phyloP scores from a whole-genome alignment of 2,888 invertebrate genomes.

The Trichogramma evanescens region DNA sequence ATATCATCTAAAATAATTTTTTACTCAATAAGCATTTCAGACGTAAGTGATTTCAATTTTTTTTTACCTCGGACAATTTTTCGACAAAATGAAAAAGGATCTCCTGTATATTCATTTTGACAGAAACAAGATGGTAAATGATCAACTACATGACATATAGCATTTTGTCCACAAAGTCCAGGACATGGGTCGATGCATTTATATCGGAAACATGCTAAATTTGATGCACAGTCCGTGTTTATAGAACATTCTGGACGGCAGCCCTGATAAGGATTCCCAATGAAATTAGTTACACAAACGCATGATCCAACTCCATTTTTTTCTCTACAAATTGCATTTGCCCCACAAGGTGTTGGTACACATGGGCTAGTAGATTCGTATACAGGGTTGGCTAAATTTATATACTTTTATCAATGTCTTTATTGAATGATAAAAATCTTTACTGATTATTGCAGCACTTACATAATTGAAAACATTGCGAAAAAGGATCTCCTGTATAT shows the following conservation, averaged over 20 bases:
- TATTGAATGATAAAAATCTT: not conserved
- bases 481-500: conserved; percentile 69
- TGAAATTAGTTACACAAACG: conserved; percentile 43
- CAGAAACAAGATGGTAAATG: conserved; percentile 60
- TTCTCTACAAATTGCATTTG: conserved; percentile 60
- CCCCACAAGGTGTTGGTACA: conserved; percentile 65
- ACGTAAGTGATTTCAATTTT: no score
- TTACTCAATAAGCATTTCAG: not conserved
- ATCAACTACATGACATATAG: conserved; percentile 70
- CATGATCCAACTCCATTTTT: conserved; percentile 38
- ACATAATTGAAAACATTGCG: conserved; percentile 35
- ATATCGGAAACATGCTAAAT: conserved; percentile 69
- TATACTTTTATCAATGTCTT: not conserved
- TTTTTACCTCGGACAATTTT: not conserved
- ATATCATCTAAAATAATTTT: conserved; percentile 28
- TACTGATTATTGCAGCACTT: conserved; percentile 5
- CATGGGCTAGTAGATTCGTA: no score
- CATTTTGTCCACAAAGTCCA: conserved; percentile 70
- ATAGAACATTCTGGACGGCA: conserved; percentile 77
- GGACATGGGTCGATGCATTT: conserved; percentile 78
- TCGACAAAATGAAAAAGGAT: conserved; percentile 51
- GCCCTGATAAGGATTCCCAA: conserved; percentile 51
- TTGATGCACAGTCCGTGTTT: conserved; percentile 68
- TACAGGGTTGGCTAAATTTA: not conserved
- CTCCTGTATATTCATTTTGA: conserved; percentile 50